These are phyloP conservation scores for Meloidogyne exigua DNA, from an alignment of 1,140 invertebrate species.

Conservation along the genomic window DNA sequence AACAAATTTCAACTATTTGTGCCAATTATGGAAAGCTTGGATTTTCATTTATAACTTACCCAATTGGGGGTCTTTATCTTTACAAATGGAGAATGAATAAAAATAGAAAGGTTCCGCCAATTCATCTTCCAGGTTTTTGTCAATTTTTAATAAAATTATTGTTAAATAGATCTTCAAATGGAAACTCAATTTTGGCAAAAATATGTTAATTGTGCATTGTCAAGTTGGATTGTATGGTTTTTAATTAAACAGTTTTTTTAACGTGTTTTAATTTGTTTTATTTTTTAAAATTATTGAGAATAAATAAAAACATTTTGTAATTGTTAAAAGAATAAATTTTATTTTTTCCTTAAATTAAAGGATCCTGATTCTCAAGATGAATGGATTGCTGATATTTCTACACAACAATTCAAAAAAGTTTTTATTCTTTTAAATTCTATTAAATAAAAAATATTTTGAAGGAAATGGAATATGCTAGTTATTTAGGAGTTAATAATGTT, in stretches of 20 bases:
- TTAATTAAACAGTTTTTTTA: background rate
- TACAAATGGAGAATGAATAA: conserved; percentile 21
- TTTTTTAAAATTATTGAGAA: too few species aligned
- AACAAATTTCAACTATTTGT: conserved; percentile 11
- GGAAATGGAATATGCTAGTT: conserved; percentile 49
- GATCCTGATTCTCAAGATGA: conserved; percentile 50
- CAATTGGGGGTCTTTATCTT: conserved; percentile 3
- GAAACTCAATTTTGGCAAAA: conserved; percentile 44
- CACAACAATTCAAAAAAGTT: conserved; percentile 37
- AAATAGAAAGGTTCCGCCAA: conserved; percentile 12
- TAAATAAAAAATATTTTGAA: conserved; percentile 17
- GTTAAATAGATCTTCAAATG: conserved; percentile 32
- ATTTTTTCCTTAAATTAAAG: too few species aligned
- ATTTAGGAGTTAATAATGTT: conserved; percentile 47
- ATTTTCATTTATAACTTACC: conserved; percentile 25
- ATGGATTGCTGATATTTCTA: conserved; percentile 42
- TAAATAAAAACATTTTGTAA: too few species aligned
- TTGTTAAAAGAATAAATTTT: too few species aligned
- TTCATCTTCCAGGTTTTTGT: conserved; percentile 48
- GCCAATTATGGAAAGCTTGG: conserved; percentile 33
- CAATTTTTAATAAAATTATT: background rate
- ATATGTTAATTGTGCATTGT: conserved; percentile 49
- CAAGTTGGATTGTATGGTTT: conserved; percentile 46
- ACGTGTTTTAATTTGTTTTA: too few species aligned
- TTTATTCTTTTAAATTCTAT: background rate